Base-by-base conservation (phyloP, 1,140 invertebrate species). In the Pseudobourletiella spinata region DNA sequence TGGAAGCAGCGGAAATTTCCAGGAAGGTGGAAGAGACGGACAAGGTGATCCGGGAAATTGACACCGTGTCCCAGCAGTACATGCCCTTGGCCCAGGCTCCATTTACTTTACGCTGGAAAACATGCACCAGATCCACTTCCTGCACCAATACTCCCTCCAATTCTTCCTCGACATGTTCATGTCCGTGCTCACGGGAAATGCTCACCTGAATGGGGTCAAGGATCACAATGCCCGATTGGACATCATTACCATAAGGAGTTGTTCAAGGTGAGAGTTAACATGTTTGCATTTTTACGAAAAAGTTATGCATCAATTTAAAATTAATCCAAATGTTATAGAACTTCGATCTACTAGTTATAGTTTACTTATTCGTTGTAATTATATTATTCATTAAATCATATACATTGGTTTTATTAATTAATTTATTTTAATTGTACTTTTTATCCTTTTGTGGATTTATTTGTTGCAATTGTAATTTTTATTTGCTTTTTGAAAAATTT, bases 91-190 rank as follows among this genome's bases (percentile, higher is more conserved):
- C 96, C 16, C 86, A 89, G 77, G 94, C 72, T 95, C 92, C 72
- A 98, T 99, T 72, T 99, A 98, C 78, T 99, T 99, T 76, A 98
- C 94, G 0, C 88, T 98, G 85, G 93, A 98, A 72, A 90, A 89
- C 59, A 78, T 98, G 28, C 91, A 97, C 74, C 94, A 97, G 82
- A 89, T 99, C 22, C 95, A 99, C 78, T 98, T 98, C 83, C 77
- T 99, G 48, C 99, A 99, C 76, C 95, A 99, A 73, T 99, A 98
- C 75, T 98, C 95, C 0, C 79, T 99, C 20, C 93, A 99, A 75
- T 99, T 99, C 85, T 98, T 99, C 80, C 78, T 99, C 71, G 95
- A 98, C 67, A 98, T 99, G 70, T 99, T 99, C 78, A 92, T 87
- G 54, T 92, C 89, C 26, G 92, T 99, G 0, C 78, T 98, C 20